These are phyloP conservation scores for Psophia crepitans DNA, from an alignment of 2,113 vertebrate species.

Conservation along the genomic window DNA sequence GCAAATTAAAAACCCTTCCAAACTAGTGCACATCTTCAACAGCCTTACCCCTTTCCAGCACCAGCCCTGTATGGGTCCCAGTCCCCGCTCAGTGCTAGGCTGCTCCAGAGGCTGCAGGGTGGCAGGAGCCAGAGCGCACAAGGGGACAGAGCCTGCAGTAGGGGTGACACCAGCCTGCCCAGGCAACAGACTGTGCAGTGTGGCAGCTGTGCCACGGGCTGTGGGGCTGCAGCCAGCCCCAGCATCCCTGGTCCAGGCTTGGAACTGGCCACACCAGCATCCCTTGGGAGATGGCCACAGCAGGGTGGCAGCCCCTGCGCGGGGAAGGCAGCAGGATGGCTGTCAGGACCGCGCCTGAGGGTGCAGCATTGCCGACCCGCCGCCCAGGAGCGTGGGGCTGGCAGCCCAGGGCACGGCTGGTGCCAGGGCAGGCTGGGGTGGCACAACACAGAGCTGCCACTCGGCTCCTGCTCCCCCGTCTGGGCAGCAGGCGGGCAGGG, in stretches of 20 bases:
- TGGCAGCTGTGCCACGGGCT: neutral
- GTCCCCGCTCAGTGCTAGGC: neutral
- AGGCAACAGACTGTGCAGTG: accelerated
- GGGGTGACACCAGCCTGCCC: neutral
- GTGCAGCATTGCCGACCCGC: too few species aligned
- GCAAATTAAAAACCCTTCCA: neutral
- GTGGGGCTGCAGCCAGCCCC: neutral
- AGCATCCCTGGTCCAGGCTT: neutral
- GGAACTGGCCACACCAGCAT: neutral
- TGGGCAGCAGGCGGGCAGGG: neutral
- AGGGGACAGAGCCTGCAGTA: neutral
- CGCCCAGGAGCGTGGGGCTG: neutral
- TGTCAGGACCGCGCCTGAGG: too few species aligned
- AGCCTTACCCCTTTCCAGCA: neutral
- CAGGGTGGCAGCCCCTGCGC: neutral
- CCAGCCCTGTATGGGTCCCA: accelerated
- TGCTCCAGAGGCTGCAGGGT: neutral
- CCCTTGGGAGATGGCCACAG: neutral
- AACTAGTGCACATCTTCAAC: neutral
- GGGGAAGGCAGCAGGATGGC: too few species aligned
- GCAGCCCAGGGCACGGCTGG: too few species aligned
- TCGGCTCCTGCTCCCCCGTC: too few species aligned
- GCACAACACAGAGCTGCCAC: accelerated
- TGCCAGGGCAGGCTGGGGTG: too few species aligned
- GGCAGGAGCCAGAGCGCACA: neutral